Evolutionary conservation across 2,797 vertebrate species (phyloP), one percentile per base, ranked within the genome.

Genomic region (Sebastes hubbsi): DNA sequence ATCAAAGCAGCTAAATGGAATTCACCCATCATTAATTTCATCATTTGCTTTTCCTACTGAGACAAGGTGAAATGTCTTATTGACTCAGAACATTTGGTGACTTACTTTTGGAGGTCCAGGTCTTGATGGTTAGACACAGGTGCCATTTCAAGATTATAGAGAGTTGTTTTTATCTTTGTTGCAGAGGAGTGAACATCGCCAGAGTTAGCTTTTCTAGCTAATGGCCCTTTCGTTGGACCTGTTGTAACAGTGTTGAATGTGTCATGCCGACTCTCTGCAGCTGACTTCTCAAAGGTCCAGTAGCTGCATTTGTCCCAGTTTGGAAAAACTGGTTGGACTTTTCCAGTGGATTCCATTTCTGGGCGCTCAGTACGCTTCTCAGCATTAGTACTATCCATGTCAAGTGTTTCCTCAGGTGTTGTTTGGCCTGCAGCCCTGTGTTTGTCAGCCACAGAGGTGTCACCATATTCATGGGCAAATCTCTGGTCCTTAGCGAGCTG

Each of bases 401-500:
- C 58, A 6, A 10, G 29, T 5, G 29, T 71, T 61, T 72, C 34
- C 52, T 78, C 73, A 1, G 58, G 20, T 1, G 2, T 5, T 16
- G 55, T 67, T 75, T 29, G 78, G 56, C 72, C 72, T 79, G 56
- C 18, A 73, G 66, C 83, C 72, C 83, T 66, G 77, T 73, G 75
- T 88, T 59, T 88, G 62, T 90, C 84, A 46, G 65, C 73, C 77
- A 91, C 22, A 11, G 72, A 52, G 42, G 92, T 71, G 71, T 96
- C 91, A 8, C 95, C 92, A 0, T 89, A 90, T 83, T 99, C 98
- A 78, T 99, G 97, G 30, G 93, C 89, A 14, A 89, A 93, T 76
- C 98, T 93, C 81, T 96, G 97, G 52, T 97, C 94, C 86, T 90
- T 87, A 42, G 97, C 97, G 87, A 98, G 88, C 63, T 89, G 91